A percentile compares a stretch with the other conserved stretches of the same genome.
These are phyloP conservation scores for Heliopora coerulea DNA, from an alignment of 92 coral and sea anemone genomes.

Conservation along the genomic window DNA sequence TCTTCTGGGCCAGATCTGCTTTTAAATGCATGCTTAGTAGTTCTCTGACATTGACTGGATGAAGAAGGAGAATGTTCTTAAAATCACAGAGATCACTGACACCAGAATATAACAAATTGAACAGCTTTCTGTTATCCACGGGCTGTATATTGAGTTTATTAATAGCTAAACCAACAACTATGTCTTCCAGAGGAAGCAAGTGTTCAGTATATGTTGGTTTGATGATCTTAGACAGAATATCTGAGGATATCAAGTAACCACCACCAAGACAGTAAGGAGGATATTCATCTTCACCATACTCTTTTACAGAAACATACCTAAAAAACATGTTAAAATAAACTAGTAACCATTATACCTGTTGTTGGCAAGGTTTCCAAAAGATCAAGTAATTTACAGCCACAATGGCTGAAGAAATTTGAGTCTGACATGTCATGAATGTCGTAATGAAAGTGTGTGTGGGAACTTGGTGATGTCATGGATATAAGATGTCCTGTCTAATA, in stretches of 20 bases:
- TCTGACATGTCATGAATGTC: neutral
- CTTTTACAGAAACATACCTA: conserved; percentile 51
- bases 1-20: conserved; percentile 28
- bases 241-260: conserved; percentile 33
- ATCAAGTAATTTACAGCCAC: too few species aligned
- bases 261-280: conserved; percentile 49
- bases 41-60: conserved; percentile 13
- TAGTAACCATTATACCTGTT: too few species aligned
- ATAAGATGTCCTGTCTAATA: too few species aligned
- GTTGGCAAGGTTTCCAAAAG: too few species aligned
- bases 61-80: neutral
- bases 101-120: conserved; percentile 27
- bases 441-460: too few species aligned
- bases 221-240: conserved; percentile 16
- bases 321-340: neutral
- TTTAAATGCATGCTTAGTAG: conserved; percentile 26
- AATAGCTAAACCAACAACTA: conserved; percentile 34
- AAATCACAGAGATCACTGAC: conserved; percentile 17
- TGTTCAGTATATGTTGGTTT: conserved; percentile 17
- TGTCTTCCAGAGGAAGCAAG: conserved; percentile 34
- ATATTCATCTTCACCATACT: conserved; percentile 29
- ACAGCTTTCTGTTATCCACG: conserved; percentile 33
- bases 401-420: neutral
- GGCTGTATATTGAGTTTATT: conserved; percentile 27
- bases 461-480: too few species aligned